Base-by-base conservation (phyloP, 1,140 invertebrate genomes). In the Aethina tumida region DNA sequence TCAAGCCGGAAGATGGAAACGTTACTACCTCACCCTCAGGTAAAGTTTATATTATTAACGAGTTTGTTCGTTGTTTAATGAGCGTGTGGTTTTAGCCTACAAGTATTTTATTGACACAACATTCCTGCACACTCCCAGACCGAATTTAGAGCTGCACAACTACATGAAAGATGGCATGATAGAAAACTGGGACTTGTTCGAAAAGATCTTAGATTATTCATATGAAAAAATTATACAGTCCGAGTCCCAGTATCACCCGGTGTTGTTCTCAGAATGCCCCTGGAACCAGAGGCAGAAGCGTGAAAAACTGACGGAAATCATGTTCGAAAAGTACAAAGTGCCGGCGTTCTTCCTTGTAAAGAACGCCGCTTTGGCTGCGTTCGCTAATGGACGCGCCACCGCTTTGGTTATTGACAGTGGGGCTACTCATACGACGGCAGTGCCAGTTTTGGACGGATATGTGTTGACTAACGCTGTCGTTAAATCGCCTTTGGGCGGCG, bases 281-380 rank as follows among this genome's bases (percentile, higher is more conserved):
- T 96, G 91, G 92, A 93, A 94, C 49, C 75, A 77, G 0, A 69
- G 86, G 41, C 72, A 78, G 6, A 91, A 91, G 53, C 65, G 93
- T 19, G 93, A 97, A 66, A 88, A 88, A 58, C 58, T 97, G 0
- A 85, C 89, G 0, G 93, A 97, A 61, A 60, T 97, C 0, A 85
- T 96, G 72, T 97, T 97, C 66, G 93, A 97, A 63, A 96, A 95
- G 56, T 97, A 93, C 64, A 84, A 91, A 58, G 84, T 95, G 4
- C 93, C 93, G 2, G 92, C 93, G 1, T 95, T 96, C 64, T 97
- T 91, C 59, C 65, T 96, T 10, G 87, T 89, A 5, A 97, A 97
- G 68, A 95, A 91, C 66, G 90, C 93, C 1, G 91, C 95, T 1
- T 60, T 97, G 8, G 84, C 92, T 6, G 89, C 90, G 22, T 95